These are phyloP conservation scores for Edolisoma coerulescens DNA, from an alignment of 2,113 vertebrate genomes.

Conservation along the genomic window DNA sequence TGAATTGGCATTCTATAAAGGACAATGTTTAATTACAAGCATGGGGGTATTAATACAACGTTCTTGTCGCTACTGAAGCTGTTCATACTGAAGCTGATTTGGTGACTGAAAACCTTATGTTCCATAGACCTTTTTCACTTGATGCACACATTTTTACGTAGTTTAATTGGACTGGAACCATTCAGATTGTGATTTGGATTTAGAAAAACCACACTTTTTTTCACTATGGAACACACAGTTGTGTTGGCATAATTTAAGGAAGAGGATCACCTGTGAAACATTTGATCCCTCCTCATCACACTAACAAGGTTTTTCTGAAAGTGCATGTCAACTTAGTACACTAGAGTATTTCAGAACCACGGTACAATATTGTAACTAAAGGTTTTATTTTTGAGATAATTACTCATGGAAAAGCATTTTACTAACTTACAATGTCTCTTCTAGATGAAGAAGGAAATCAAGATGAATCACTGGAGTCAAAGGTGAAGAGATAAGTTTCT, in stretches of 20 bases:
- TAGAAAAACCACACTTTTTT: not conserved
- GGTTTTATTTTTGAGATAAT: not conserved
- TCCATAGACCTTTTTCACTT: not conserved
- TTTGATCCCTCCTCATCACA: not conserved
- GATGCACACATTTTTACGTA: not conserved
- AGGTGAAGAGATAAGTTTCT: conserved; percentile 64
- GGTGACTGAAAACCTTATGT: not conserved
- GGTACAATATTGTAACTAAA: not conserved
- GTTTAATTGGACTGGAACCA: not conserved
- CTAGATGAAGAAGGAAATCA: conserved; percentile 73
- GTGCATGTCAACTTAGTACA: not conserved
- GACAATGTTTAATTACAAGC: not conserved
- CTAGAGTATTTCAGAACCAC: not conserved
- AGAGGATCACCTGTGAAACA: not conserved
- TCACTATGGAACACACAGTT: not conserved
- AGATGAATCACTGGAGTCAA: conserved; percentile 75
- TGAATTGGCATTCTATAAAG: not conserved
- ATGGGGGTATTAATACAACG: not conserved
- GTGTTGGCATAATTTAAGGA: not conserved
- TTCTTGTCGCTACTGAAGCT: not conserved
- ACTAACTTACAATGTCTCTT: conserved; percentile 35
- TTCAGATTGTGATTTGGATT: not conserved
- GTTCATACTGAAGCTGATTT: not conserved
- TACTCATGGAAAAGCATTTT: not conserved
- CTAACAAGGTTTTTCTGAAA: not conserved